Base-by-base conservation (phyloP, 2,113 vertebrate genomes). In the Dromaius novaehollandiae region DNA sequence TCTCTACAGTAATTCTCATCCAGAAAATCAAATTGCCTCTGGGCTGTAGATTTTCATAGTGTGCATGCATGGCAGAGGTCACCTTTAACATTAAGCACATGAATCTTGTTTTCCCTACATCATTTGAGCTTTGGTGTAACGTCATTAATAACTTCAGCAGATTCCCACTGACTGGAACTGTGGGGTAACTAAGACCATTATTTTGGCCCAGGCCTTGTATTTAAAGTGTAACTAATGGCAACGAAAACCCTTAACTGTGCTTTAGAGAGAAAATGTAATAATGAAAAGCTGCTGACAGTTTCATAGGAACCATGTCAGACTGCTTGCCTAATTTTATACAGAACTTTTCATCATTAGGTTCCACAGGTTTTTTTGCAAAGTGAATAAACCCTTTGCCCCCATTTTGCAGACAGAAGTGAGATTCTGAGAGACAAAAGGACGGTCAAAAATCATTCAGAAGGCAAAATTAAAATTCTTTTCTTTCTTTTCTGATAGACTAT, bases 171-270 rank as follows among this genome's bases (percentile, higher is more conserved):
- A 81, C 85, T 94, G 64, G 56, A 91, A 91, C 89, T 95, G 82
- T 83, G 75, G 60, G 73, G 73, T 93, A 91, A 78, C 85, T 48
- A 53, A 93, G 82, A 95, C 79, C 56, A 88, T 92, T 88, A 81
- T 63, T 92, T 91, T 86, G 89, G 89, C 76, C 82, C 79, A 94
- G n/a, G 63, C 32, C 28, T 89, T 76, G 20, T 88, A 90, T 95
- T 95, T 96, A 94, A 97, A 90, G 38, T 93, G 89, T 94, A 95
- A 95, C 94, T 95, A 95, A 95, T 95, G 64, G 87, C 91, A 96
- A 94, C n/a, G 1, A 94, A 95, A 88, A 42, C 17, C 46, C 91
- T 95, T 86, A 94, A 90, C 68, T 95, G 50, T 83, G 42, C 89
- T 95, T 93, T 75, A 90, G 82, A 90, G 94, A 77, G 60, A 86